Evolutionary conservation across 2,113 vertebrate species (phyloP).

Genomic region (Ursus arctos): DNA sequence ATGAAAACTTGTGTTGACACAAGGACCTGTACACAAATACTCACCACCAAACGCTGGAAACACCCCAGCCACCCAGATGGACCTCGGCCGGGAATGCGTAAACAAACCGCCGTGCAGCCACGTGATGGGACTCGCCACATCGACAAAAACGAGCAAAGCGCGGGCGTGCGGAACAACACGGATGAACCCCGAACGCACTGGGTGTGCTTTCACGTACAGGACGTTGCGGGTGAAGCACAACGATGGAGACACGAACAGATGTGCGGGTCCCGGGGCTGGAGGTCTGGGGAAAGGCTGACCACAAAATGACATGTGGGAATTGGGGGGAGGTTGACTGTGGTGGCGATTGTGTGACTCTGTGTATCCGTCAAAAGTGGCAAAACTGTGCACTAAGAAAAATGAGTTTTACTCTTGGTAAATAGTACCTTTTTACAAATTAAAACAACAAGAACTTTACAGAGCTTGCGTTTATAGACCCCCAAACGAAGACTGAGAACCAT

Average conservation of each 20-base stretch:
- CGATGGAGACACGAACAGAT: neutral
- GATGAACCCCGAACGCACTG: fast-evolving
- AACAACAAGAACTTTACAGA: neutral
- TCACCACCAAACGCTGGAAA: neutral
- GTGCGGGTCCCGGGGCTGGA: neutral
- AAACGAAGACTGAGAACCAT: neutral
- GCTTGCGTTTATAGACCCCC: neutral
- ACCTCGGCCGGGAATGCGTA: neutral
- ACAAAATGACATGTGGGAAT: neutral
- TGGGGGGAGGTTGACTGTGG: fast-evolving
- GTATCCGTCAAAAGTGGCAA: neutral
- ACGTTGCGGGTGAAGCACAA: neutral
- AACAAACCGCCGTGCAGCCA: no score
- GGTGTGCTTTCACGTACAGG: neutral
- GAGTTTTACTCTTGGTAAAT: neutral
- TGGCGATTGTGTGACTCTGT: neutral
- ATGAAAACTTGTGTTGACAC: neutral
- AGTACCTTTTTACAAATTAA: neutral
- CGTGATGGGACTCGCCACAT: fast-evolving
- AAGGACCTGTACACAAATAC: neutral
- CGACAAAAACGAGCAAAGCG: neutral
- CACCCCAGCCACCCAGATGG: neutral
- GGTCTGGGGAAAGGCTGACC: neutral
- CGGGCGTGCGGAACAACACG: fast-evolving
- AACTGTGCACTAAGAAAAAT: neutral